Percentiles rank a stretch among this genome's conserved stretches.
phyloP scores from a whole-genome alignment of 1,140 invertebrate genomes.

The Ips typographus region DNA sequence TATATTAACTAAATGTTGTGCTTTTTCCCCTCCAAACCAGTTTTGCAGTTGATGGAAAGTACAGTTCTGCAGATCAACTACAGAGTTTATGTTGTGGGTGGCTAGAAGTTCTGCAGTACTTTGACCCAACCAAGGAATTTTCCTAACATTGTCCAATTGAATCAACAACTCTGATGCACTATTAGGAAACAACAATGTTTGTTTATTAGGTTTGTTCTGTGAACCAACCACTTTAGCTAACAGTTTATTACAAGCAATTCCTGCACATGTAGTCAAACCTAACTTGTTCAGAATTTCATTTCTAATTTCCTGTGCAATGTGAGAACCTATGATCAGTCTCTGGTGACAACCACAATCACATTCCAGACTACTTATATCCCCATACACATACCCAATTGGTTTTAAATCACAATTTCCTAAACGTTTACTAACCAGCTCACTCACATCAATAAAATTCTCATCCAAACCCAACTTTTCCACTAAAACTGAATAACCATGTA shows the following conservation, averaged over 20 bases:
- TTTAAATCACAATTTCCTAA: slow-evolving; percentile 51
- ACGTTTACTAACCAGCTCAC: slow-evolving; percentile 62
- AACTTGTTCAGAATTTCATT: slow-evolving; percentile 64
- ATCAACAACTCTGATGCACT: slow-evolving; percentile 64
- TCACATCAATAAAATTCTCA: slow-evolving; percentile 78
- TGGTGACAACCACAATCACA: slow-evolving; percentile 72
- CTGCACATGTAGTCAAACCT: slow-evolving; percentile 76
- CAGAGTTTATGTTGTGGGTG: slow-evolving; percentile 63
- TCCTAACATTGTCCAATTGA: slow-evolving; percentile 59
- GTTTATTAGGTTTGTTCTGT: slow-evolving; percentile 76
- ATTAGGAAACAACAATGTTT: slow-evolving; percentile 74
- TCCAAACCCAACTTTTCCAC: slow-evolving; percentile 80
- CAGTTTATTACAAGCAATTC: slow-evolving; percentile 81
- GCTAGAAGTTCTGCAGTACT: slow-evolving; percentile 65
- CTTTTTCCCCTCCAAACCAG: slow-evolving; percentile 66
- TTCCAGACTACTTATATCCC: slow-evolving; percentile 51
- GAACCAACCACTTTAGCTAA: slow-evolving; percentile 75
- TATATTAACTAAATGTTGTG: slow-evolving; percentile 66
- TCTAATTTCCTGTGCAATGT: slow-evolving; percentile 71
- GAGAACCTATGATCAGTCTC: slow-evolving; percentile 65
- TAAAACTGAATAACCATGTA: slow-evolving; percentile 66
- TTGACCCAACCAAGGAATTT: slow-evolving; percentile 72
- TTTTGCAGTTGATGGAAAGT: slow-evolving; percentile 60
- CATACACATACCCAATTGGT: slow-evolving; percentile 59
- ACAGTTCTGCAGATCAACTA: slow-evolving; percentile 66